phyloP scores from a whole-genome alignment of 1,140 invertebrate genomes.

The Ridgeia piscesae region DNA sequence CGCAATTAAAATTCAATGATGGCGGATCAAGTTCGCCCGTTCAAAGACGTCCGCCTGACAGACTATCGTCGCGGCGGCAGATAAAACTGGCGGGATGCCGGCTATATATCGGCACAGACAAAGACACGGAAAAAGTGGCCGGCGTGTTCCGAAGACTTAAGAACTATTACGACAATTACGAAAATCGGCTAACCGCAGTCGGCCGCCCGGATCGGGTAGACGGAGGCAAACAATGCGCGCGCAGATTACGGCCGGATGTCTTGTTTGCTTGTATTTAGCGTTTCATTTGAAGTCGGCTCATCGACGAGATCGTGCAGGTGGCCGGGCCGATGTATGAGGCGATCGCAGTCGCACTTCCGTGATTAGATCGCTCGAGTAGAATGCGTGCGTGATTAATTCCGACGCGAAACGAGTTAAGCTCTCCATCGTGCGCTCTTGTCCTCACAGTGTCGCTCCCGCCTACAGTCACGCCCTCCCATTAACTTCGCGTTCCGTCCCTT shows the following conservation, averaged over 20 bases:
- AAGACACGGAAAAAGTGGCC: background rate
- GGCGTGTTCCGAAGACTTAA: background rate
- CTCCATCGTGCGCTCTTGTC: background rate
- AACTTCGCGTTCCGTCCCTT: background rate
- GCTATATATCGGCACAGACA: background rate
- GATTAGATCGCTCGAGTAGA: background rate
- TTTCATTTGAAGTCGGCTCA: background rate
- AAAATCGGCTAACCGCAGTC: background rate
- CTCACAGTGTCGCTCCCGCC: too few relatives aligned
- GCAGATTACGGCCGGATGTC: background rate
- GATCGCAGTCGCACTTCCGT: background rate
- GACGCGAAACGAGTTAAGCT: background rate
- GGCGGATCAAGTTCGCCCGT: background rate
- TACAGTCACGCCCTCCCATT: background rate
- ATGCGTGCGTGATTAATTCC: background rate
- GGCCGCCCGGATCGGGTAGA: background rate
- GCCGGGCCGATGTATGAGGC: background rate
- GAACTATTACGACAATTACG: background rate
- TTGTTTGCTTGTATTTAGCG: background rate
- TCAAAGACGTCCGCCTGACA: background rate
- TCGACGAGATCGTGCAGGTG: background rate
- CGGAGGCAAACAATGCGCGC: background rate
- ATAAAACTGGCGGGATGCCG: background rate
- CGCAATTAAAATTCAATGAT: slow-evolving; percentile 6
- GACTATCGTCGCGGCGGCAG: background rate